These are phyloP conservation scores for Pelmatolapia mariae DNA, from an alignment of 2,113 vertebrate species.

Conservation along the genomic window DNA sequence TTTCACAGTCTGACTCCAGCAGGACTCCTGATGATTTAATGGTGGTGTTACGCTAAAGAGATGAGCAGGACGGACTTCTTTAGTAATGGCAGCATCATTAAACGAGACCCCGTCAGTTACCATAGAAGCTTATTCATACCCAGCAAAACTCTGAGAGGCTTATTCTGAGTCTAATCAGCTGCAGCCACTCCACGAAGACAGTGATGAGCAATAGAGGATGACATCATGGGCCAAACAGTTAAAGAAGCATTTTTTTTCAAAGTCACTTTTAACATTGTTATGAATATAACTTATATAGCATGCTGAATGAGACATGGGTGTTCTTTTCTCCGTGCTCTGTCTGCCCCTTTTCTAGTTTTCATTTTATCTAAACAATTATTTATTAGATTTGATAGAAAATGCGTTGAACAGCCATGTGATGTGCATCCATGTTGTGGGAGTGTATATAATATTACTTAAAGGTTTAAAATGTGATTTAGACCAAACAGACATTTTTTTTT, in stretches of 20 bases:
- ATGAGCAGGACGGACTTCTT: background rate
- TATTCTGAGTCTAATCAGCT: slow-evolving; percentile 30
- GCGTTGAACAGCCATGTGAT: background rate
- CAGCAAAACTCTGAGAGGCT: slow-evolving; percentile 36
- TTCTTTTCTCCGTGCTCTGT: background rate
- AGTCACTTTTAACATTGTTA: background rate
- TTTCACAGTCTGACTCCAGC: background rate
- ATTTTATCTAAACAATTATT: background rate
- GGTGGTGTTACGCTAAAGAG: slow-evolving; percentile 6
- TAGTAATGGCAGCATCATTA: background rate
- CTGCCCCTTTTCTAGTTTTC: background rate
- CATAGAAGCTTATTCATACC: slow-evolving; percentile 32
- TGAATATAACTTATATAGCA: background rate
- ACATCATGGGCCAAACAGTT: slow-evolving; percentile 35
- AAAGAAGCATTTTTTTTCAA: background rate
- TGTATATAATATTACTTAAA: background rate
- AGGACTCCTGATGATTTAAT: slow-evolving; percentile 1
- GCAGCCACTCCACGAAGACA: slow-evolving; percentile 11
- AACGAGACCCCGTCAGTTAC: slow-evolving; percentile 34
- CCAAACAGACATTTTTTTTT: background rate
- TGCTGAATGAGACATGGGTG: background rate
- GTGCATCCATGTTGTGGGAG: background rate
- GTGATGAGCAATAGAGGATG: slow-evolving; percentile 1
- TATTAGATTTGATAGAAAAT: background rate
- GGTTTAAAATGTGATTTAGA: background rate